These are phyloP conservation scores for Pampus argenteus DNA, from an alignment of 2,797 vertebrate genomes.

Conservation along the genomic window DNA sequence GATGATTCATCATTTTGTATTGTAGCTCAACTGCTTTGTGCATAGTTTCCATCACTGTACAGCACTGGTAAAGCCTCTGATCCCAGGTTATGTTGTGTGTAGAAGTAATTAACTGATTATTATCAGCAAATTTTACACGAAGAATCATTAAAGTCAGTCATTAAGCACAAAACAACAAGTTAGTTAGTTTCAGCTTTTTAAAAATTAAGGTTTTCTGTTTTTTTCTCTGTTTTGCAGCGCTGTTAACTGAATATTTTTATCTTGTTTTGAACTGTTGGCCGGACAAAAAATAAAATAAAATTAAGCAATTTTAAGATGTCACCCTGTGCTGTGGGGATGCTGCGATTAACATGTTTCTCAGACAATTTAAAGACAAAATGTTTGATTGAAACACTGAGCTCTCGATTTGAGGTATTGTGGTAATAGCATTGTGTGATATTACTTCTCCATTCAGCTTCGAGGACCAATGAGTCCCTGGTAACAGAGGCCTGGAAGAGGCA, in stretches of 20 bases:
- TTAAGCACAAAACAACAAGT: background rate
- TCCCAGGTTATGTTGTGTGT: background rate
- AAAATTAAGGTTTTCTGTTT: background rate
- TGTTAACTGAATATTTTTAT: background rate
- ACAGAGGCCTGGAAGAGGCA: conserved; percentile 89
- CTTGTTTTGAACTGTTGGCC: background rate
- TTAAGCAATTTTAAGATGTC: no score
- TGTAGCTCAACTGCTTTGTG: conserved; percentile 2
- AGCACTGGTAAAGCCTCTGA: background rate
- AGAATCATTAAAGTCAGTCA: background rate
- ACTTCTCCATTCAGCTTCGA: conserved; percentile 86
- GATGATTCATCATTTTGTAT: conserved; percentile 23
- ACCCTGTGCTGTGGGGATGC: no score
- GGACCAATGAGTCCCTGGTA: conserved; percentile 81
- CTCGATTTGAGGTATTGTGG: no score
- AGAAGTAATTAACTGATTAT: background rate
- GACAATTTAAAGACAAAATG: no score
- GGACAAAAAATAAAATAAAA: no score
- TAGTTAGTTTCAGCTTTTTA: background rate
- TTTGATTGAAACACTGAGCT: background rate
- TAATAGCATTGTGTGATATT: no score
- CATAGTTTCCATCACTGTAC: conserved; percentile 18
- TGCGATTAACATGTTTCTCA: no score
- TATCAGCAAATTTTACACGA: background rate
- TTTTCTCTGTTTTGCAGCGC: background rate